Base-by-base conservation (phyloP, 2,888 invertebrate species). In the Drosophila subsilvestris region DNA sequence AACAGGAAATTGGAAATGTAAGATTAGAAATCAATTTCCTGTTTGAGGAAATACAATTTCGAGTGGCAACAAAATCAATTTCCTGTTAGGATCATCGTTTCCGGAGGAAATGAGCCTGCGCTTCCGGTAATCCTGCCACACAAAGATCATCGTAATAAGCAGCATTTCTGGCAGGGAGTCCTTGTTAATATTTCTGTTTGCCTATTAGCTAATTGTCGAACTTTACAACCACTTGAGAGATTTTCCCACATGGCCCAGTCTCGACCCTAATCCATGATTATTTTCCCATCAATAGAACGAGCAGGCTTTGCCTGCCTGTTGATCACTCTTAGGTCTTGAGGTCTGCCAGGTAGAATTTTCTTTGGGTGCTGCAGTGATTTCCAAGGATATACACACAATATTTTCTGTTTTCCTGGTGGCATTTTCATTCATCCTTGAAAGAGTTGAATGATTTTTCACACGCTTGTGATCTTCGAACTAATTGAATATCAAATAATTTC, bases 1-100 rank as follows among this genome's bases (percentile, higher is more conserved):
- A 1, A 48, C 68, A 14, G 63, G 63, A 72, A 72, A 51, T 32
- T 22, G 8, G 18, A 55, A 17, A 29, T 12, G 18, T 25, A 32
- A 49, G 32, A 57, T 71, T 61, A 25, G 9, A 61, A 53, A 44
- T 43, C 50, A 29, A 71, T 71, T 71, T 71, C 37, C 47, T 27
- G 51, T 43, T 44, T 27, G 1, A 22, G 51, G 47, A 75, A 74
- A 68, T 49, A 10, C 9, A 22, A 1, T 72, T 55, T 50, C 12
- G 10, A 59, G 45, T 51, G 65, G 29, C 14, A 54, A 49, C 54
- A 51, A 60, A 66, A 72, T 12, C 17, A 45, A 59, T 56, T 62
- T 74, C 74, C 74, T 49, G 55, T 49, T 47, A n/a, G 27, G 27
- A 58, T 58, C 27, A 8, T 42, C 12, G 27, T 47, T 54, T 42